Evolutionary conservation across 2,113 vertebrate species (phyloP).

Genomic region (Lichenostomus cassidix): DNA sequence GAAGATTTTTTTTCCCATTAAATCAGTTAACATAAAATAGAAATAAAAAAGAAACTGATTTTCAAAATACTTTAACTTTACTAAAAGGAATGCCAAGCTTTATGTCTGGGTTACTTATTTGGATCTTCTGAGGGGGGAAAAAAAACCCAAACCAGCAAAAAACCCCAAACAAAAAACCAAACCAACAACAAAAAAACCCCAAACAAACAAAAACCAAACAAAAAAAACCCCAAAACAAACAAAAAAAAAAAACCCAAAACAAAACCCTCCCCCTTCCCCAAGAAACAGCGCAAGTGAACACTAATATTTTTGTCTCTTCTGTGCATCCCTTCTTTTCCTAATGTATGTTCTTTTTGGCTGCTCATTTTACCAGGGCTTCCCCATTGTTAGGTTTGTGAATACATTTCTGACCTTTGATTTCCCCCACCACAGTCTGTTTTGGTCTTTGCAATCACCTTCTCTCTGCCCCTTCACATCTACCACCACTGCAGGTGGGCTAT

Average conservation of each 20-base stretch:
- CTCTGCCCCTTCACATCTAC: constrained; percentile 34
- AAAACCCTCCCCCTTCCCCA: too few species aligned
- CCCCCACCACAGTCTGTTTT: constrained; percentile 49
- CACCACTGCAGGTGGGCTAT: constrained; percentile 64
- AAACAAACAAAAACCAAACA: neutral
- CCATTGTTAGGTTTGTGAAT: constrained; percentile 42
- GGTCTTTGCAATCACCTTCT: constrained; percentile 58
- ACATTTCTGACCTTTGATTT: constrained; percentile 59
- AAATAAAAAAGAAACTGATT: neutral
- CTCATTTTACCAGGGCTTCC: constrained; percentile 13
- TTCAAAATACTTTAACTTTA: neutral
- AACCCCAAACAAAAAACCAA: neutral
- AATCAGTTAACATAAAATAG: neutral
- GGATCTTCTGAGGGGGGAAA: neutral
- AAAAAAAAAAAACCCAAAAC: too few species aligned
- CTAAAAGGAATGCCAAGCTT: neutral
- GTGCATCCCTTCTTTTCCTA: neutral
- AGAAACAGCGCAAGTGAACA: neutral
- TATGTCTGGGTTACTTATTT: neutral
- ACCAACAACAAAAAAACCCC: neutral
- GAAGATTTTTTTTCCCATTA: neutral
- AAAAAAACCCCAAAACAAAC: too few species aligned
- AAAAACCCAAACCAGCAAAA: neutral
- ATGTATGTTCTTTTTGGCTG: constrained; percentile 20
- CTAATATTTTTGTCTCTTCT: neutral